Conservation (phyloP, 1,140 invertebrate genomes). For the Pectinophora gossypiella region DNA sequence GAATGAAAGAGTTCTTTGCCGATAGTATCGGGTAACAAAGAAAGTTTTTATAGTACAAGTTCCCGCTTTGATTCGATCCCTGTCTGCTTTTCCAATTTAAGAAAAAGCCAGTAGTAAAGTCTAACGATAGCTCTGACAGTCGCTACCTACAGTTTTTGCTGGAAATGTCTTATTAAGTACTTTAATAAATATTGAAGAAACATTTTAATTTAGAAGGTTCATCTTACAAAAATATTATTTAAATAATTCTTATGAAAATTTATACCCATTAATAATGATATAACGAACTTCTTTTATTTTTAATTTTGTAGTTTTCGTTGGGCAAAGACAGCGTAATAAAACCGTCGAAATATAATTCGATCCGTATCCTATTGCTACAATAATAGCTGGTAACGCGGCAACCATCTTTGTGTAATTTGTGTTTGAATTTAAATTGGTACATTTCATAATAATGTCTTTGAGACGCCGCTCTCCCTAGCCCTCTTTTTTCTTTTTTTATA, state of each 20-base stretch:
- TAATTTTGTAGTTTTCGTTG: too few species aligned
- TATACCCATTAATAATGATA: too few species aligned
- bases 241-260: too few species aligned
- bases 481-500: conserved; percentile 63
- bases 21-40: conserved; percentile 70
- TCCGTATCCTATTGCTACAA: conserved; percentile 1
- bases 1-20: conserved; percentile 51
- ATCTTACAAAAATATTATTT: too few species aligned
- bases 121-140: too few species aligned
- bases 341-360: not conserved
- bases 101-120: conserved; percentile 52
- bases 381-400: conserved; percentile 9
- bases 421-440: conserved; percentile 71
- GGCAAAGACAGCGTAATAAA: too few species aligned
- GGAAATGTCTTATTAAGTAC: too few species aligned
- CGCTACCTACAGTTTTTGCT: too few species aligned
- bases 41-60: conserved; percentile 70
- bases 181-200: too few species aligned
- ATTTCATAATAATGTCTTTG: conserved; percentile 69
- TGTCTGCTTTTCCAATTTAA: conserved; percentile 64
- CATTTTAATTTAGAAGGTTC: too few species aligned
- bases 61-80: conserved; percentile 42
- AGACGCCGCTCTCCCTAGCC: conserved; percentile 41
- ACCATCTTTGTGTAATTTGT: conserved; percentile 32
- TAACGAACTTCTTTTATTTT: too few species aligned